phyloP scores from a whole-genome alignment of 2,797 vertebrate genomes.

The Onychomys leucogaster region DNA sequence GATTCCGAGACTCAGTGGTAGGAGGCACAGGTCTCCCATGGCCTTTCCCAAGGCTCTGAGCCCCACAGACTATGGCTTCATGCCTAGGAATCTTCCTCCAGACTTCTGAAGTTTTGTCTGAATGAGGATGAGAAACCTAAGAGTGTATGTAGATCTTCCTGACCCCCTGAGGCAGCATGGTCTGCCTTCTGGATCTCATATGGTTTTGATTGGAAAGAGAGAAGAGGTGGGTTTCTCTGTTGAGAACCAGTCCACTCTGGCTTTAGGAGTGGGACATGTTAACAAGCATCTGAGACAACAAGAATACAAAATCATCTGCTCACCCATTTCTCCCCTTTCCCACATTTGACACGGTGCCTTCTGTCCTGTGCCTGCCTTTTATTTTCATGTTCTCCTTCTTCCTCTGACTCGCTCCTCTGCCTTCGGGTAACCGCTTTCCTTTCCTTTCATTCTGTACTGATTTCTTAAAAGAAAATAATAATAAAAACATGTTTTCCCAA shows the following conservation, averaged over 20 bases:
- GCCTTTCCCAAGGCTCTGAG: neutral
- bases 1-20: neutral
- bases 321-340: neutral
- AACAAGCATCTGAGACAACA: neutral
- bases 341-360: neutral
- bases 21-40: neutral
- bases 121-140: rapidly evolving
- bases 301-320: neutral
- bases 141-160: neutral
- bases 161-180: neutral
- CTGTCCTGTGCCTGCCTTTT: neutral
- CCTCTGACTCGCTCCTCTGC: neutral
- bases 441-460: constrained; percentile 24
- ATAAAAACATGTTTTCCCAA: constrained; percentile 57
- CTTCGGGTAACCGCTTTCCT: neutral
- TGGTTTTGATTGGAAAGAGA: neutral
- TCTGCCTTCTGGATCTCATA: neutral
- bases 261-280: neutral
- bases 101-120: neutral
- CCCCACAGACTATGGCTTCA: neutral
- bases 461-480: constrained; percentile 69
- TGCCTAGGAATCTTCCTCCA: neutral
- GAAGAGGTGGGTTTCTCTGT: neutral
- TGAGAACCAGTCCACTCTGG: neutral
- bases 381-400: constrained; percentile 56